Percentiles rank a stretch among this genome's conserved stretches.
Conservation (phyloP, 2,113 vertebrate genomes). For the Amia ocellicauda region DNA sequence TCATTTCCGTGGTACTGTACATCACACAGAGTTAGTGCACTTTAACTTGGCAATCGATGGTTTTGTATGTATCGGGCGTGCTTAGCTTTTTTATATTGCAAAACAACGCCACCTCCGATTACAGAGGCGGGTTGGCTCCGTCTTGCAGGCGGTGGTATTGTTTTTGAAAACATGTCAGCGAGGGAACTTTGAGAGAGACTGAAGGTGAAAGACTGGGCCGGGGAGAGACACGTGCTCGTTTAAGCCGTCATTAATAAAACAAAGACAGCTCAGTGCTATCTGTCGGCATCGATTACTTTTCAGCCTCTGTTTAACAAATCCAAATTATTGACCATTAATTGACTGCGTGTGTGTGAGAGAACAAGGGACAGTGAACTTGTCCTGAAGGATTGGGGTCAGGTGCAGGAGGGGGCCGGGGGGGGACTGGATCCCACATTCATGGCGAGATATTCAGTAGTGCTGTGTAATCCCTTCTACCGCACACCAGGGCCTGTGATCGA, state of each 20-base stretch:
- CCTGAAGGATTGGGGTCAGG: conserved; percentile 57
- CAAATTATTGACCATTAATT: conserved; percentile 60
- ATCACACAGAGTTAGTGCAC: too few relatives aligned
- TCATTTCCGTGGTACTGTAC: too few relatives aligned
- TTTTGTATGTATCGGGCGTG: too few relatives aligned
- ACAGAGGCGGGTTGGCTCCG: too few relatives aligned
- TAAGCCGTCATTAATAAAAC: conserved; percentile 74
- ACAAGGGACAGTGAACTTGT: conserved; percentile 61
- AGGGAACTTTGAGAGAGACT: background rate
- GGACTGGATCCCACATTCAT: conserved; percentile 31
- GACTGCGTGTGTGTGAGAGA: conserved; percentile 58
- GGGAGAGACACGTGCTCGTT: conserved; percentile 39
- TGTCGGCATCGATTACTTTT: conserved; percentile 61
- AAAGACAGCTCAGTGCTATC: conserved; percentile 64
- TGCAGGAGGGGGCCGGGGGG: conserved; percentile 21
- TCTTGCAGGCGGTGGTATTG: too few relatives aligned
- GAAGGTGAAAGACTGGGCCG: conserved; percentile 36
- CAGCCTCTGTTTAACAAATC: conserved; percentile 53
- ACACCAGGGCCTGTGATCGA: conserved; percentile 34
- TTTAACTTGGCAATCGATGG: too few relatives aligned
- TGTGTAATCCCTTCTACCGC: conserved; percentile 24
- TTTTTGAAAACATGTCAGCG: too few relatives aligned
- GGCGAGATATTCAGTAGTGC: conserved; percentile 44
- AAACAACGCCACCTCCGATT: too few relatives aligned
- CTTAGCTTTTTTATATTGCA: too few relatives aligned